Conservation (phyloP, 2,113 vertebrate species). For the Serinus canaria region DNA sequence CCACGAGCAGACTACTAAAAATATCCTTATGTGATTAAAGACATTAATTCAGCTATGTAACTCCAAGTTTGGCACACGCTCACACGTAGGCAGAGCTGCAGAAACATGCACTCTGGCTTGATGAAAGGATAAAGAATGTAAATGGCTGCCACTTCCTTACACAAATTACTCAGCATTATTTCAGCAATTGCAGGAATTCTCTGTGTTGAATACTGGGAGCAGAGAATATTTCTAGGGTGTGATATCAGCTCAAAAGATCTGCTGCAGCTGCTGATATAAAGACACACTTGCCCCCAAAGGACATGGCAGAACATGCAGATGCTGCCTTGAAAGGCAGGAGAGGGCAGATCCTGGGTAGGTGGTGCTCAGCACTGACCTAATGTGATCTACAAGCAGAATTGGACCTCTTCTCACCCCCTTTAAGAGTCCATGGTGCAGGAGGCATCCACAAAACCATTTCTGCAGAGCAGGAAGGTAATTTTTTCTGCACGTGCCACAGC, state of each 20-base stretch:
- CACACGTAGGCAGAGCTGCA: not conserved
- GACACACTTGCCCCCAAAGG: not conserved
- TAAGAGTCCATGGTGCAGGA: not conserved
- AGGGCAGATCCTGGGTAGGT: not conserved
- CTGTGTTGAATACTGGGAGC: not conserved
- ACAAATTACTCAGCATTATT: not conserved
- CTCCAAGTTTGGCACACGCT: not conserved
- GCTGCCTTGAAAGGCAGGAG: not conserved
- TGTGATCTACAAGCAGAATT: rapidly evolving
- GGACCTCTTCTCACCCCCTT: not conserved
- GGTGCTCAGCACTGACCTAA: not conserved
- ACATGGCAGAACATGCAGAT: not conserved
- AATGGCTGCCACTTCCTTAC: not conserved
- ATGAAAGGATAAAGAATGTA: not conserved
- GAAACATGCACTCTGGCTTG: not conserved
- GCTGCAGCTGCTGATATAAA: not conserved
- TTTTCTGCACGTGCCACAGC: not conserved
- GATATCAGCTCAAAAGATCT: not conserved
- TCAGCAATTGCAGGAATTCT: not conserved
- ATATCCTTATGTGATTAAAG: not conserved
- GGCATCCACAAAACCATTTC: not conserved
- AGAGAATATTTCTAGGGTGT: not conserved
- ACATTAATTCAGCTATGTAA: not conserved
- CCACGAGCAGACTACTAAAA: not conserved
- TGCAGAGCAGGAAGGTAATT: not conserved